A percentile compares a stretch with the other conserved stretches of the same genome.
These are phyloP conservation scores for Drosophila fulvimacula DNA, from an alignment of 2,888 invertebrate genomes.

Conservation along the genomic window DNA sequence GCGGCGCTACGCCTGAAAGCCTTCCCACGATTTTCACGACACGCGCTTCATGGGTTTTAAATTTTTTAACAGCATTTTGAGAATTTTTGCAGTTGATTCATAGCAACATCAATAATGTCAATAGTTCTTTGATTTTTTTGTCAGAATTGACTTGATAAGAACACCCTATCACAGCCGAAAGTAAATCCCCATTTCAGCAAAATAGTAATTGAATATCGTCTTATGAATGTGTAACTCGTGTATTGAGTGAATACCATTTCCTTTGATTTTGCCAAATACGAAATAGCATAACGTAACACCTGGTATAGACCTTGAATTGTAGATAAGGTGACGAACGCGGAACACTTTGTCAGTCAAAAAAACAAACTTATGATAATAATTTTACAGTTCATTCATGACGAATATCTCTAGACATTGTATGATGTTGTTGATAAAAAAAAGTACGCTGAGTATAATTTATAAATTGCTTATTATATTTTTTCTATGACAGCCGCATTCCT, in stretches of 20 bases:
- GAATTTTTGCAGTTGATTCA: constrained; percentile 55
- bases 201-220: constrained; percentile 13
- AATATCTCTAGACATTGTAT: neutral
- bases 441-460: neutral
- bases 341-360: neutral
- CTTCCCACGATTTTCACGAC: constrained; percentile 39
- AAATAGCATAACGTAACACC: neutral
- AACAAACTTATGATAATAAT: neutral
- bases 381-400: constrained; percentile 4
- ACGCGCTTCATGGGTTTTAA: constrained; percentile 10
- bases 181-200: constrained; percentile 8
- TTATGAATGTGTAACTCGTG: neutral
- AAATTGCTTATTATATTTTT: neutral
- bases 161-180: neutral
- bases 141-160: constrained; percentile 23
- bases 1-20: constrained; percentile 6
- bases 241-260: neutral
- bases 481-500: neutral
- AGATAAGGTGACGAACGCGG: constrained; percentile 3
- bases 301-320: neutral
- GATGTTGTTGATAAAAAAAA: neutral
- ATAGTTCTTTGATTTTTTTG: neutral
- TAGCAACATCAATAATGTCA: neutral
- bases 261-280: neutral
- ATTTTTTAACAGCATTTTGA: constrained; percentile 41